Conservation (phyloP, 2,888 invertebrate genomes). For the Trimorus sp. region DNA sequence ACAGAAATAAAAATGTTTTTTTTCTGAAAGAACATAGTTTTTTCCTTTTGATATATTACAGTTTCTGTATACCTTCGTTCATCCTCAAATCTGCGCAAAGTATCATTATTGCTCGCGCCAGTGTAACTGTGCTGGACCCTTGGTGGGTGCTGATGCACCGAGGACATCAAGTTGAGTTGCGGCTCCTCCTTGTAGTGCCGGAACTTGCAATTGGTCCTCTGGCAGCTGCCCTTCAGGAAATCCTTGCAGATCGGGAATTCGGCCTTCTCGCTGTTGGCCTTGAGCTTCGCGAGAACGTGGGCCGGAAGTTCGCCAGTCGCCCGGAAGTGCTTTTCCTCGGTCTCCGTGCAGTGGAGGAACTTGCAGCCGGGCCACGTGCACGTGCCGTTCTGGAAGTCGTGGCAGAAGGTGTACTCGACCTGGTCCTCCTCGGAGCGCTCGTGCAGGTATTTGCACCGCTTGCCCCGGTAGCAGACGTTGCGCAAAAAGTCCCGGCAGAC, state of each 20-base stretch:
- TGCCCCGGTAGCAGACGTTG: constrained; percentile 84
- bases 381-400: constrained; percentile 88
- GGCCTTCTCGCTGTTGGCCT: constrained; percentile 77
- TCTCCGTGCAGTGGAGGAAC: constrained; percentile 89
- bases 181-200: constrained; percentile 77
- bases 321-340: constrained; percentile 89
- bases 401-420: constrained; percentile 83
- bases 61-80: constrained; percentile 79
- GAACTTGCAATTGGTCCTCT: constrained; percentile 78
- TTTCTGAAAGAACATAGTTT: too few relatives aligned
- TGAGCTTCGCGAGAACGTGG: constrained; percentile 80
- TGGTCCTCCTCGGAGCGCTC: constrained; percentile 80
- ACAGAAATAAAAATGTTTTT: too few relatives aligned
- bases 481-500: constrained; percentile 84
- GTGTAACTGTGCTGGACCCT: constrained; percentile 75
- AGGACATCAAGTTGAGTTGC: constrained; percentile 72
- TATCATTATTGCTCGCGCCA: constrained; percentile 70
- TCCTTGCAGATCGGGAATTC: constrained; percentile 82
- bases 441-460: constrained; percentile 83
- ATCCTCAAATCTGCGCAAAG: constrained; percentile 75
- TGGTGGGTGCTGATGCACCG: constrained; percentile 72
- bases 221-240: constrained; percentile 82
- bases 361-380: constrained; percentile 89
- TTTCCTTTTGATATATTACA: too few relatives aligned
- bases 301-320: constrained; percentile 88